Conservation (phyloP, 2,888 invertebrate genomes). For the Hirudinaria manillensis region DNA sequence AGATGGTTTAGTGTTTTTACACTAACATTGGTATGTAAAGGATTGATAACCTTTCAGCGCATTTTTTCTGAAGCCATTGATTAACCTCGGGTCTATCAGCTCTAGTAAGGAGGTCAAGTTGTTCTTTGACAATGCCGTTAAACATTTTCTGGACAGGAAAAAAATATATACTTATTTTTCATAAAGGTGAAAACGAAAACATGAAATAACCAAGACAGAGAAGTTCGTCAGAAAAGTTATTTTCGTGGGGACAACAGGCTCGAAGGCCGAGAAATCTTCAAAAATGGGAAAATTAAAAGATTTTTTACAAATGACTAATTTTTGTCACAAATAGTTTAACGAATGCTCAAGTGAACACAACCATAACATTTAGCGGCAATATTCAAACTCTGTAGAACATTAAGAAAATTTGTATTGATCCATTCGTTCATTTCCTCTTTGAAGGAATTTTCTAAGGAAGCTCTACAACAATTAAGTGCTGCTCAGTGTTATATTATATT, state of each 20-base stretch:
- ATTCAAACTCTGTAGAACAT: not conserved
- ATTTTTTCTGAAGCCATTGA: no score
- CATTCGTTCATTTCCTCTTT: not conserved
- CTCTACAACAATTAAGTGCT: no score
- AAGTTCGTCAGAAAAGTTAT: conserved; percentile 33
- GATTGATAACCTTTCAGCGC: no score
- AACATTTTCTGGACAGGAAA: no score
- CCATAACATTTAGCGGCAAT: not conserved
- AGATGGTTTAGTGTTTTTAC: no score
- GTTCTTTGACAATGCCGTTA: no score
- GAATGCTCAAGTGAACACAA: not conserved
- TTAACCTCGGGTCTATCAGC: no score
- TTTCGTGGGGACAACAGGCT: conserved; percentile 34
- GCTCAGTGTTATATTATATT: no score
- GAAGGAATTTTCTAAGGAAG: not conserved
- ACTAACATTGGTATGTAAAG: no score
- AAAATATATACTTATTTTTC: not conserved
- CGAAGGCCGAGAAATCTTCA: conserved; percentile 28
- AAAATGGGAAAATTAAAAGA: not conserved
- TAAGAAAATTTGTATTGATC: not conserved
- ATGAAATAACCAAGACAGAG: conserved; percentile 31
- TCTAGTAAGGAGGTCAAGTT: no score
- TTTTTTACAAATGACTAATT: not conserved
- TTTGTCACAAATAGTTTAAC: not conserved
- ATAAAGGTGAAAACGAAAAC: not conserved